These are phyloP conservation scores for Paguma larvata DNA, from an alignment of 2,797 vertebrate genomes.

Conservation along the genomic window DNA sequence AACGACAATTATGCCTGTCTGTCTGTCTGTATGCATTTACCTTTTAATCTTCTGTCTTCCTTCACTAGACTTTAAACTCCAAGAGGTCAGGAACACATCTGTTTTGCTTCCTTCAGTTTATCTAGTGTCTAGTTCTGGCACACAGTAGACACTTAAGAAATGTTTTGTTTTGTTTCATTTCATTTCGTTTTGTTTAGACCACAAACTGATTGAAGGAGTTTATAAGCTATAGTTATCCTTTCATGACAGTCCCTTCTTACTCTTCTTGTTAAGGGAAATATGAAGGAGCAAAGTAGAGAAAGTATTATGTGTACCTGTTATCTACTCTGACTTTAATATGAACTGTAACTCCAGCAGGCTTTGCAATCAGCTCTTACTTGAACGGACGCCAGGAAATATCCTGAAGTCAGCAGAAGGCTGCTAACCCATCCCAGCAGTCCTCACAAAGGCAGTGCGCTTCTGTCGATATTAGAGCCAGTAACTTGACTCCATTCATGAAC, in stretches of 20 bases:
- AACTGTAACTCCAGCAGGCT: conserved; percentile 80
- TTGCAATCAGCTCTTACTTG: conserved; percentile 76
- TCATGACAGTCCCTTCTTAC: neutral
- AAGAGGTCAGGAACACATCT: conserved; percentile 2
- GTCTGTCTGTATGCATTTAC: neutral
- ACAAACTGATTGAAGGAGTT: neutral
- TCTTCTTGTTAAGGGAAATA: conserved; percentile 11
- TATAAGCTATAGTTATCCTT: neutral
- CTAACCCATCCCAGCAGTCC: conserved; percentile 40
- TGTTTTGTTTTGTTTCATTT: neutral
- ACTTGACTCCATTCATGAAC: conserved; percentile 88
- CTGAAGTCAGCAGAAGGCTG: conserved; percentile 75
- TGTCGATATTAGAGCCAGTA: conserved; percentile 82
- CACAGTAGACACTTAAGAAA: neutral
- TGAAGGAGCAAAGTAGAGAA: conserved; percentile 48
- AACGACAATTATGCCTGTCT: neutral
- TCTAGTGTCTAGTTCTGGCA: neutral
- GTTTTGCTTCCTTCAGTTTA: neutral
- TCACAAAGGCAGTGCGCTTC: conserved; percentile 77
- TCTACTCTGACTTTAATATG: conserved; percentile 63
- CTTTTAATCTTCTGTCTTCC: neutral
- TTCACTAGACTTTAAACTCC: neutral
- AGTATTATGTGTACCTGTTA: conserved; percentile 55
- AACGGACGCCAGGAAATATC: conserved; percentile 70
- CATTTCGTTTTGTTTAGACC: neutral